Base-by-base conservation (phyloP, 2,113 vertebrate genomes). In the Hyaena hyaena region DNA sequence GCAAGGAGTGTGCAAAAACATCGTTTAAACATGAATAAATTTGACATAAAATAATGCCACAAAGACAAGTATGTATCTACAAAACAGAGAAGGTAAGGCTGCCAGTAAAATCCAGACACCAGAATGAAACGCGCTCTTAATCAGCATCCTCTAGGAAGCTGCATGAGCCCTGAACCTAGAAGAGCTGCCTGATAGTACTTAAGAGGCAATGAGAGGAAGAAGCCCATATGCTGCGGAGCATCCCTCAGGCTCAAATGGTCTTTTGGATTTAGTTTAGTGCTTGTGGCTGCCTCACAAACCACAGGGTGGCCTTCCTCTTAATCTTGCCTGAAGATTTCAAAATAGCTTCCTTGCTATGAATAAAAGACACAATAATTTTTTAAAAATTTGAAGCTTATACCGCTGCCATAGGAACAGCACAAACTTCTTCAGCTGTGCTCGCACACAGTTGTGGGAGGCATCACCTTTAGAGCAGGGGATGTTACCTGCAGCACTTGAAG, bases 251-350 rank as follows among this genome's bases (percentile, higher is more conserved):
- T 66, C 87, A 74, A 35, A 28, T n/a, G 58, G 68, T 74, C 79
- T 86, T 96, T 80, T 39, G 80, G 55, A 92, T 93, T 89, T 82
- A 69, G 61, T 83, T 83, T 69, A 94, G 71, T n/a, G 65, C 35
- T 96, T 88, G 31, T 50, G 58, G 66, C 53, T 93, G 82, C 83
- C 86, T 50, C 66, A 76, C 0, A 28, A 81, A 35, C 66, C 68
- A 66, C 33, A 68, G 93, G 80, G 55, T 80, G 63, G 65, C 50
- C 71, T 90, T 93, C 48, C 58, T 39, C 58, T 94, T 90, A 83
- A 79, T 91, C 81, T 81, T 0, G 15, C 80, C 90, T 90, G 35
- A 87, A 69, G 65, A 88, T 89, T 96, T 90, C 73, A 74, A 86
- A 96, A 77, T 65, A 92, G n/a, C 26, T 92, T 89, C 23, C 39